Conservation (phyloP, 2,888 invertebrate species). For the Plebejus anna region DNA sequence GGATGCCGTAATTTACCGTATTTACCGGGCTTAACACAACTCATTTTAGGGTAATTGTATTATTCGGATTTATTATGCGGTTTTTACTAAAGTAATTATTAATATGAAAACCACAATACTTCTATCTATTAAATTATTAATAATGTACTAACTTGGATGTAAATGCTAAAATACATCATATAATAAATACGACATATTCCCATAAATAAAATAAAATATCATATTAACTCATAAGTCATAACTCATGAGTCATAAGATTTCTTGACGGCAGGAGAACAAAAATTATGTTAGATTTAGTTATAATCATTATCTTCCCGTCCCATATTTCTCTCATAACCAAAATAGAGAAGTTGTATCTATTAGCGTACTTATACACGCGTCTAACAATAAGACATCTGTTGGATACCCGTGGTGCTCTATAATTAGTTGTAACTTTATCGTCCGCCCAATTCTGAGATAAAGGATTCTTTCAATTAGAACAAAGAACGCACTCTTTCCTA, state of each 20-base stretch:
- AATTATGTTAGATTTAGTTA: background rate
- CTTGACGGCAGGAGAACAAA: background rate
- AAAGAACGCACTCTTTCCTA: background rate
- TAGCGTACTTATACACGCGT: background rate
- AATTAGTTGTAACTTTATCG: conserved; percentile 8
- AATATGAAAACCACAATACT: too few species aligned
- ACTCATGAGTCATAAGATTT: background rate
- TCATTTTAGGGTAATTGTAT: too few species aligned
- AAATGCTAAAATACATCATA: too few species aligned
- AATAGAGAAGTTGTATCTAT: background rate
- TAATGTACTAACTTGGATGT: too few species aligned
- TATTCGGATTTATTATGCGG: too few species aligned
- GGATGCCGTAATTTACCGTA: too few species aligned
- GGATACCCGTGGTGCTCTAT: background rate
- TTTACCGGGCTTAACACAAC: too few species aligned
- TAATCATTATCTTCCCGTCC: background rate
- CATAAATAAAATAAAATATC: too few species aligned
- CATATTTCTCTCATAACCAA: background rate
- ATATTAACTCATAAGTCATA: too few species aligned
- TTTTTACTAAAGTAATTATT: too few species aligned
- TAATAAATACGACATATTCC: too few species aligned
- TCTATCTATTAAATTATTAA: too few species aligned
- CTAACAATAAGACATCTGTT: conserved; percentile 15
- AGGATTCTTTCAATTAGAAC: conserved; percentile 3
- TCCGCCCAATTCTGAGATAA: background rate